Conservation (phyloP, 1,140 invertebrate species). For the Brachionus koreanus region DNA sequence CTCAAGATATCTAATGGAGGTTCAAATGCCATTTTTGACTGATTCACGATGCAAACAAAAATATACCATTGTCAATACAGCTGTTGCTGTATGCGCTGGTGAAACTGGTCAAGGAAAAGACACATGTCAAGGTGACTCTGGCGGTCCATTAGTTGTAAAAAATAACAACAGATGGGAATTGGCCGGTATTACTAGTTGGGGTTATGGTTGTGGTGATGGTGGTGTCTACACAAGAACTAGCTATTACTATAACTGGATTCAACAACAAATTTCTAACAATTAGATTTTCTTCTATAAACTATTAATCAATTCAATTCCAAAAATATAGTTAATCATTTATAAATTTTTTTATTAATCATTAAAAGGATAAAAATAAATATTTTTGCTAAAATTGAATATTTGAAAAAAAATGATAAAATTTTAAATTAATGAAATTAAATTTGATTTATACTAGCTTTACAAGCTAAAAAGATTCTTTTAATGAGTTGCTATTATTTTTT, state of each 20-base stretch:
- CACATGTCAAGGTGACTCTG: slow-evolving; percentile 43
- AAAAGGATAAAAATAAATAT: not conserved
- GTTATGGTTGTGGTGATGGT: slow-evolving; percentile 44
- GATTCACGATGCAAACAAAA: slow-evolving; percentile 42
- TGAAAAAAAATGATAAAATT: not conserved
- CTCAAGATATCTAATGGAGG: slow-evolving; percentile 38
- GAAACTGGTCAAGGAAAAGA: slow-evolving; percentile 18
- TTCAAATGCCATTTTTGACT: slow-evolving; percentile 38
- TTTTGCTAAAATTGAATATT: not conserved
- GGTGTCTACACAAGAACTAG: slow-evolving; percentile 33
- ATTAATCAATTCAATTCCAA: not conserved
- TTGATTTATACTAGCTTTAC: too few species aligned
- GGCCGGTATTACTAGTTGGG: slow-evolving; percentile 40
- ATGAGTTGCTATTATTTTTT: not conserved
- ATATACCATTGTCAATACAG: slow-evolving; percentile 6
- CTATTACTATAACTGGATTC: slow-evolving; percentile 36
- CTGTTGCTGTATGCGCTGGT: slow-evolving; percentile 29
- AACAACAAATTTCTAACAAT: not conserved
- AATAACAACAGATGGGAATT: not conserved
- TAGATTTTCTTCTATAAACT: not conserved
- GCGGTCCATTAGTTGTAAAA: slow-evolving; percentile 42
- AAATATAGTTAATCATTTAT: not conserved
- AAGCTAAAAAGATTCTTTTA: too few species aligned
- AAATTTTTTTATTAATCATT: not conserved
- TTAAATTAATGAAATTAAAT: not conserved